phyloP scores from a whole-genome alignment of 2,113 vertebrate genomes.

The Beaufortia kweichowensis region DNA sequence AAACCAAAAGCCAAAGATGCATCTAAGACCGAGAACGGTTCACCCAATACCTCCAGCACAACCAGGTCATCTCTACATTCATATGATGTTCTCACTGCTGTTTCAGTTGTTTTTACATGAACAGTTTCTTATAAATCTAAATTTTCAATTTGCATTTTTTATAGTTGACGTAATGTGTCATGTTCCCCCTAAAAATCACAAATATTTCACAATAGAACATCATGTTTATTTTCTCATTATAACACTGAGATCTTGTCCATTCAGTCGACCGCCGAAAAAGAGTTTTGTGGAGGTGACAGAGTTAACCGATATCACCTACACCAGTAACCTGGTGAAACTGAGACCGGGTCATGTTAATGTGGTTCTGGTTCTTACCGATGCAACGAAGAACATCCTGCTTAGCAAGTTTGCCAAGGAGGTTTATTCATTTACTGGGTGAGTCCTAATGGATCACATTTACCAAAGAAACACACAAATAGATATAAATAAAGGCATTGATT shows the following conservation, averaged over 20 bases:
- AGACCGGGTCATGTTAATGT: conserved; percentile 95
- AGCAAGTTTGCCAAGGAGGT: conserved; percentile 97
- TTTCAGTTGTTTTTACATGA: too few relatives aligned
- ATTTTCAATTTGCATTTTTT: too few relatives aligned
- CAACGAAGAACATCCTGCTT: conserved; percentile 88
- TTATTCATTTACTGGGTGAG: conserved; percentile 92
- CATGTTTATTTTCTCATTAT: background rate
- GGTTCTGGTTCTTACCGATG: conserved; percentile 90
- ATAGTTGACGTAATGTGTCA: too few relatives aligned
- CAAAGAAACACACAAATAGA: too few relatives aligned
- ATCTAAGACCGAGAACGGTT: conserved; percentile 70
- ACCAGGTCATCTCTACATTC: conserved; percentile 65
- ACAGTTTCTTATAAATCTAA: too few relatives aligned
- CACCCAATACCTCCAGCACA: conserved; percentile 57
- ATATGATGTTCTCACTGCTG: too few relatives aligned
- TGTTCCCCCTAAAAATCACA: background rate
- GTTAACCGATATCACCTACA: conserved; percentile 92
- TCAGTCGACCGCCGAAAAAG: conserved; percentile 87
- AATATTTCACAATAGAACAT: background rate
- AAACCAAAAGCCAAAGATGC: conserved; percentile 81
- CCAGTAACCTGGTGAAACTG: conserved; percentile 91
- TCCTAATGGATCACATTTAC: background rate
- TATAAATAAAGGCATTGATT: too few relatives aligned
- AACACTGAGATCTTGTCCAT: conserved; percentile 28
- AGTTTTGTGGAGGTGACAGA: conserved; percentile 96